Evolutionary conservation across 2,888 invertebrate species (phyloP), one percentile per base, ranked within the genome.

Genomic region (Sisyra terminalis): DNA sequence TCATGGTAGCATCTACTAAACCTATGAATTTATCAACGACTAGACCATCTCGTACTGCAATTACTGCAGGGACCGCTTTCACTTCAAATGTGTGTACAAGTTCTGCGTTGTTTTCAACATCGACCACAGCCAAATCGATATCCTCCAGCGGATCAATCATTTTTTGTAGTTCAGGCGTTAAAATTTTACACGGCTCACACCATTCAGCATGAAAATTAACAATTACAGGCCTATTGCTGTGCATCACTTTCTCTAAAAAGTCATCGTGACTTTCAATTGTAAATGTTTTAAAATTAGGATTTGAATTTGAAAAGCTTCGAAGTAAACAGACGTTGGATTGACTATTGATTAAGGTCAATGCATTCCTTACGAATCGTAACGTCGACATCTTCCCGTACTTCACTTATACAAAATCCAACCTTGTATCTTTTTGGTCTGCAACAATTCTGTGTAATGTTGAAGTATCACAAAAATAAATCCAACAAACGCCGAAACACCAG

Each of bases 161-260:
- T 56, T 84, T 81, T 51, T 74, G 74, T 58, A 88, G 71, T 61
- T 84, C 83, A 2, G 87, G 87, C 1, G 87, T 87, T 10, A 88
- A 66, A 53, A 86, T 82, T 61, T 85, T 85, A 60, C 88, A 88
- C 0, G 88, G 87, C 60, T 86, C 86, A 55, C 88, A 88, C 88
- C 88, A 88, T 50, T 88, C 86, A 0, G 88, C 88, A 55, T 88
- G 88, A 57, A 88, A 88, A 58, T 87, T 88, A 1, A 88, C 86
- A 58, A 88, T 84, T n/a, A 88, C 87, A 24, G 87, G 83, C 53
- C 78, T 78, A 30, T 75, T 72, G 51, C 81, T 85, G 58, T 86
- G 83, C 74, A 88, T 82, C 40, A 87, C 85, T 69, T 83, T 85
- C 50, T 72, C 71, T 47, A 83, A 70, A 59, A 85, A 85, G 50